phyloP scores from a whole-genome alignment of 2,113 vertebrate genomes.

The Rattus rattus region DNA sequence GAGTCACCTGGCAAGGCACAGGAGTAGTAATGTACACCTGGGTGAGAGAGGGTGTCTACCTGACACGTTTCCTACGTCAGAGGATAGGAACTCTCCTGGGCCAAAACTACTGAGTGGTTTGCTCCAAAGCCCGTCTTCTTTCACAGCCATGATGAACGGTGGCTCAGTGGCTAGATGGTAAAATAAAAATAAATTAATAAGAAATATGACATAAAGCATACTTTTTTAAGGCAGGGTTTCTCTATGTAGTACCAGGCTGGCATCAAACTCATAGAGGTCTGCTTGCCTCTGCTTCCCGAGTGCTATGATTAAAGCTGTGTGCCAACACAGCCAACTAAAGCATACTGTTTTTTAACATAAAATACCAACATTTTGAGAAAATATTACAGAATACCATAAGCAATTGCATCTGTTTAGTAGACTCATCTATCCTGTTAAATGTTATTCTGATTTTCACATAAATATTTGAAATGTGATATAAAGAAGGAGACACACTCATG shows the following conservation, averaged over 20 bases:
- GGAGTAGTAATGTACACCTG: not conserved
- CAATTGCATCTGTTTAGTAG: not conserved
- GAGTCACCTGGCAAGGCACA: not conserved
- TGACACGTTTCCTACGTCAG: constrained; percentile 83
- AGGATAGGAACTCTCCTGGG: constrained; percentile 80
- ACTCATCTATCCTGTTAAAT: not conserved
- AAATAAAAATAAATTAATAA: constrained; percentile 53
- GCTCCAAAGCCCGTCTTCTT: constrained; percentile 86
- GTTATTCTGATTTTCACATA: not conserved
- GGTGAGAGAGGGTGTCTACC: constrained; percentile 80
- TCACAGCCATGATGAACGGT: constrained; percentile 83
- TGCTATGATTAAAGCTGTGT: not conserved
- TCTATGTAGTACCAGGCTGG: not conserved
- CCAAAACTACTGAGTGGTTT: constrained; percentile 84
- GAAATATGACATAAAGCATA: not conserved
- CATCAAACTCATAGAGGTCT: not conserved
- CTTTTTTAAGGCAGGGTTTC: not conserved
- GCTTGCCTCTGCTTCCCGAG: not conserved
- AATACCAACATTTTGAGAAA: constrained; percentile 9
- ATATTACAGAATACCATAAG: not conserved
- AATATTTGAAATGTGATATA: not conserved
- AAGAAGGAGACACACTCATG: not conserved
- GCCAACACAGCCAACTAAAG: not conserved
- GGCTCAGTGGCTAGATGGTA: constrained; percentile 81
- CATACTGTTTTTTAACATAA: constrained; percentile 24